Percentiles rank a stretch among this genome's conserved stretches.
Evolutionary conservation across 2,797 vertebrate species (phyloP).

Genomic region (Eutrigla gurnardus): DNA sequence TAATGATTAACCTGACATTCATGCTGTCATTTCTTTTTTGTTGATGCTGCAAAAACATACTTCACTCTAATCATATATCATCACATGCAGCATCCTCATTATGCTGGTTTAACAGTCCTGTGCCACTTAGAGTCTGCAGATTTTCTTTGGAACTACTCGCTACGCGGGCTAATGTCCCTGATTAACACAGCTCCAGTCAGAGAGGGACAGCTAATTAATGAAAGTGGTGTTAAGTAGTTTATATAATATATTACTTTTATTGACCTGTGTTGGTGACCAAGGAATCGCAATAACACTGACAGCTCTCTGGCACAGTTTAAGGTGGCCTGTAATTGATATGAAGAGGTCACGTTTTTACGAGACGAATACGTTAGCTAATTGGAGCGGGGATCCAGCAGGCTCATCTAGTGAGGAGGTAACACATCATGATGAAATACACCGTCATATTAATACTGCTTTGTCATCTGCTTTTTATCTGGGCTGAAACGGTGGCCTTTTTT

Average conservation of each 20-base stretch:
- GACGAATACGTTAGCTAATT: slow-evolving; percentile 70
- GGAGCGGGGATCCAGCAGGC: slow-evolving; percentile 52
- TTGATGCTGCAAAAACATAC: slow-evolving; percentile 36
- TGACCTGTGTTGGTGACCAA: slow-evolving; percentile 62
- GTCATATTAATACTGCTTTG: slow-evolving; percentile 58
- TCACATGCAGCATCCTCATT: slow-evolving; percentile 15
- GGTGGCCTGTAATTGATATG: slow-evolving; percentile 49
- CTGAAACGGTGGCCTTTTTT: slow-evolving; percentile 8
- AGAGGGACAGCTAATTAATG: slow-evolving; percentile 56
- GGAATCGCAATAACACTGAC: slow-evolving; percentile 51
- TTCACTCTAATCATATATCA: slow-evolving; percentile 37
- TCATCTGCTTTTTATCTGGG: slow-evolving; percentile 56
- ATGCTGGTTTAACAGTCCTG: slow-evolving; percentile 15
- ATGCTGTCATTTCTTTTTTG: slow-evolving; percentile 32
- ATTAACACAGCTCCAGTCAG: slow-evolving; percentile 55
- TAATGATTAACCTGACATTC: slow-evolving; percentile 19
- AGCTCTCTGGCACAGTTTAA: slow-evolving; percentile 53
- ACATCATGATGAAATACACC: slow-evolving; percentile 51
- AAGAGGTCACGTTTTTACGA: slow-evolving; percentile 62
- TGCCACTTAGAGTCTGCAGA: slow-evolving; percentile 18
- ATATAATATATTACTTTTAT: slow-evolving; percentile 68
- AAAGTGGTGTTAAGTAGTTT: slow-evolving; percentile 68
- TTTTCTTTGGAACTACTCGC: slow-evolving; percentile 22
- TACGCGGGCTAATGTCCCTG: slow-evolving; percentile 39
- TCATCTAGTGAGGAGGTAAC: slow-evolving; percentile 38